Conservation (phyloP, 2,888 invertebrate species). For the Ganaspis brasiliensis region DNA sequence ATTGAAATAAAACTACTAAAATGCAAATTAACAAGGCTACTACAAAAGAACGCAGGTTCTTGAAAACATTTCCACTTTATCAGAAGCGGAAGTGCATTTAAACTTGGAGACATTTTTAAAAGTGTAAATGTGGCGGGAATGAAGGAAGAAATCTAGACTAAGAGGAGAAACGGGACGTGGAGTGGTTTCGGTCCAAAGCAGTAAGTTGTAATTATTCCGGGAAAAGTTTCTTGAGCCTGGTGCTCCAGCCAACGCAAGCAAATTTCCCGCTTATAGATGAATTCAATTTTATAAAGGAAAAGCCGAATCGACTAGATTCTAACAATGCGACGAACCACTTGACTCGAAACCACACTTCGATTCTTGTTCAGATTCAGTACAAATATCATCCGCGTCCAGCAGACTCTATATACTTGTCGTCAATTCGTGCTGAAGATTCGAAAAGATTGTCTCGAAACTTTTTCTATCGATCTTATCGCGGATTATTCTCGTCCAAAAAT, state of each 20-base stretch:
- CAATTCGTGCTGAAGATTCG: slow-evolving; percentile 15
- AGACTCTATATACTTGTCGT: neutral
- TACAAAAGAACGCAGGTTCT: slow-evolving; percentile 9
- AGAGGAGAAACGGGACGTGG: neutral
- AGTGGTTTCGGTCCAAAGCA: slow-evolving; percentile 34
- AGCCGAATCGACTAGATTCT: slow-evolving; percentile 28
- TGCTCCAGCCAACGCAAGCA: slow-evolving; percentile 33
- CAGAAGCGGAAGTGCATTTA: slow-evolving; percentile 13
- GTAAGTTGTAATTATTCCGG: slow-evolving; percentile 37
- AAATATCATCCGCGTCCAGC: slow-evolving; percentile 31
- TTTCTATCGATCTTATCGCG: slow-evolving; percentile 25
- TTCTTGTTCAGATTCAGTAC: slow-evolving; percentile 23
- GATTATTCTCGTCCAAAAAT: slow-evolving; percentile 23
- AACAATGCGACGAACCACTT: slow-evolving; percentile 36
- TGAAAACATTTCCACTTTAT: slow-evolving; percentile 15
- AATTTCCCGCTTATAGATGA: slow-evolving; percentile 34
- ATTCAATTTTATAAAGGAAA: slow-evolving; percentile 27
- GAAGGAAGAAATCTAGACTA: slow-evolving; percentile 41
- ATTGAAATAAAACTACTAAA: too few relatives aligned
- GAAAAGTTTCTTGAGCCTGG: slow-evolving; percentile 11
- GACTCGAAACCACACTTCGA: slow-evolving; percentile 24
- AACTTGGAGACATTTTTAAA: slow-evolving; percentile 6
- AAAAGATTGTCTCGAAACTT: slow-evolving; percentile 16
- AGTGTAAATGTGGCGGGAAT: slow-evolving; percentile 11
- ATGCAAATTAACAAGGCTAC: neutral